Conservation (phyloP, 2,113 vertebrate genomes). For the Scopus umbretta region DNA sequence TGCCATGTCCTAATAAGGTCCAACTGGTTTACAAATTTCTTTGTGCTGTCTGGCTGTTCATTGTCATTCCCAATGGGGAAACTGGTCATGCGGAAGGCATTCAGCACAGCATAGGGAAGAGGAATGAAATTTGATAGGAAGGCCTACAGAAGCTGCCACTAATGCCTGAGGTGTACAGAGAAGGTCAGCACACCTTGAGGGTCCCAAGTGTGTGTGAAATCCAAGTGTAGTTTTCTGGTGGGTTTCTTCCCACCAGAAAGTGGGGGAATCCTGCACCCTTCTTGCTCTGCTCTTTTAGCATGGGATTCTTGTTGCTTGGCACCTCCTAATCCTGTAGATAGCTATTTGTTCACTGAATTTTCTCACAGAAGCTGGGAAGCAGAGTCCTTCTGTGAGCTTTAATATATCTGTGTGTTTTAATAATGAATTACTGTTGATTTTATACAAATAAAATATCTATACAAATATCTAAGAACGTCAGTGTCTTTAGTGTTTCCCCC, state of each 20-base stretch:
- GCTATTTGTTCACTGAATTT: neutral
- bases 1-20: neutral
- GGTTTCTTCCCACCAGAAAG: neutral
- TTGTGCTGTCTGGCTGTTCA: neutral
- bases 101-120: neutral
- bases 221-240: neutral
- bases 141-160: neutral
- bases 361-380: neutral
- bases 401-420: too few species aligned
- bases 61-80: neutral
- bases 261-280: neutral
- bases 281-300: neutral
- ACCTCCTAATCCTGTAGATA: neutral
- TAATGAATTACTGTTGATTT: neutral
- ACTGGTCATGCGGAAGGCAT: neutral
- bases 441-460: neutral
- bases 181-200: neutral
- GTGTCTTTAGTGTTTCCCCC: neutral
- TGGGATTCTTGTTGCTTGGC: neutral
- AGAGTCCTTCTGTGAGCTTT: too few species aligned
- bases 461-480: neutral
- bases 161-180: neutral
- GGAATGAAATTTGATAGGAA: neutral
- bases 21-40: neutral
- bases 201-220: neutral